These are phyloP conservation scores for Brachionus angularis DNA, from an alignment of 1,140 invertebrate species.

Conservation along the genomic window DNA sequence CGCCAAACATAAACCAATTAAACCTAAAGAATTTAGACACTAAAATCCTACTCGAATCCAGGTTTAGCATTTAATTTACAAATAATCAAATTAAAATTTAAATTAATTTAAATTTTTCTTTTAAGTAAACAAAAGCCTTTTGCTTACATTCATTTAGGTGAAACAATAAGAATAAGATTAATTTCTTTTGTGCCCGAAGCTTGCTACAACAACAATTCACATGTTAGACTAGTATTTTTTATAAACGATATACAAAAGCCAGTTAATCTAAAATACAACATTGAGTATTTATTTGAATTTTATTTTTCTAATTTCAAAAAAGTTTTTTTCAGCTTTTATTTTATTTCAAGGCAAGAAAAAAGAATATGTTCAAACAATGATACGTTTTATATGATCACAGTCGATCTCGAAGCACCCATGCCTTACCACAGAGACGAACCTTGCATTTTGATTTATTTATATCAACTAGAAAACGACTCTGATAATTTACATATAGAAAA, in stretches of 20 bases:
- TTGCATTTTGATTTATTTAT: conserved; percentile 11
- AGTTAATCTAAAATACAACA: background rate
- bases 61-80: no score
- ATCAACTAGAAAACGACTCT: conserved; percentile 5
- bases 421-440: background rate
- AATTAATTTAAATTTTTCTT: no score
- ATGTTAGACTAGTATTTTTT: conserved; percentile 20
- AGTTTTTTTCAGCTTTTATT: no score
- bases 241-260: background rate
- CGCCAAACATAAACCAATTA: no score
- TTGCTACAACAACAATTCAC: background rate
- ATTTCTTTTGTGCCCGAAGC: background rate
- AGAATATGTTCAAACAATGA: background rate
- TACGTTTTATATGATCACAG: background rate
- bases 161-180: background rate
- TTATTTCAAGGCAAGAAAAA: background rate
- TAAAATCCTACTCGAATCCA: no score
- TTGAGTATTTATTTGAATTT: background rate
- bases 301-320: background rate
- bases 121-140: no score
- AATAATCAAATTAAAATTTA: no score
- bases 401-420: background rate
- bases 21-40: no score
- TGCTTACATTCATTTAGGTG: background rate
- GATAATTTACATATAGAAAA: conserved; percentile 4